Evolutionary conservation across 2,113 vertebrate species (phyloP), one percentile per base, ranked within the genome.

Genomic region (Agapornis roseicollis): DNA sequence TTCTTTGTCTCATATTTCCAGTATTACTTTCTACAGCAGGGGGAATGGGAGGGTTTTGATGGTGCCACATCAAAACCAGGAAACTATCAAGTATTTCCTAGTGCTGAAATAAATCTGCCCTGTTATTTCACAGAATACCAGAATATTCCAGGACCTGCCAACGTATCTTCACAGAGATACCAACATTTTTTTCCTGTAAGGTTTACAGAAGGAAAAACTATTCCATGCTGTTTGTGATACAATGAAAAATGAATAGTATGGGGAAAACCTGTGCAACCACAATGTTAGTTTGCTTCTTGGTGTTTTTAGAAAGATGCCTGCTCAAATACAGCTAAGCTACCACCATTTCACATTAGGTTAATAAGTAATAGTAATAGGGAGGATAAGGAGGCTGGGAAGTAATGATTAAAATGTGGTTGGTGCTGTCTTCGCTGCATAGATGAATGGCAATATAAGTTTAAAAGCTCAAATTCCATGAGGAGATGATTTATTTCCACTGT

Each of bases 361-460:
- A 72, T 82, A 73, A 95, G 52, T 49, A 94, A 37, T 88, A 88
- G 44, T 58, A 28, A 65, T 20, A 19, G 78, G 46, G 46, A 85
- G 87, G 74, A 64, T 69, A 77, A 86, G 33, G 46, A 52, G 8
- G 17, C 11, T 88, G 44, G 28, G 13, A 77, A 39, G 42, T 80
- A 83, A 77, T 74, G 44, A 65, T 42, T 72, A 68, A 90, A 92
- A 71, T 74, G 53, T 80, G 80, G 61, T 78, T 3, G 11, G 55
- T 88, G 63, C 35, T 74, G 76, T 58, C 91, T 95, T 35, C 22
- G 42, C 52, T 13, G 6, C 71, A 31, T 5, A 80, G 68, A 89
- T 88, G 80, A 95, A 93, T 85, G 91, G 9, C 49, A 88, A 61
- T 95, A 88, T 85, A 88, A 61, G 7, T 94, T 95, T 94, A 80